Evolutionary conservation across 2,797 vertebrate genomes (phyloP), one percentile per base, ranked within the genome.

Genomic region (Tolypeutes matacus): DNA sequence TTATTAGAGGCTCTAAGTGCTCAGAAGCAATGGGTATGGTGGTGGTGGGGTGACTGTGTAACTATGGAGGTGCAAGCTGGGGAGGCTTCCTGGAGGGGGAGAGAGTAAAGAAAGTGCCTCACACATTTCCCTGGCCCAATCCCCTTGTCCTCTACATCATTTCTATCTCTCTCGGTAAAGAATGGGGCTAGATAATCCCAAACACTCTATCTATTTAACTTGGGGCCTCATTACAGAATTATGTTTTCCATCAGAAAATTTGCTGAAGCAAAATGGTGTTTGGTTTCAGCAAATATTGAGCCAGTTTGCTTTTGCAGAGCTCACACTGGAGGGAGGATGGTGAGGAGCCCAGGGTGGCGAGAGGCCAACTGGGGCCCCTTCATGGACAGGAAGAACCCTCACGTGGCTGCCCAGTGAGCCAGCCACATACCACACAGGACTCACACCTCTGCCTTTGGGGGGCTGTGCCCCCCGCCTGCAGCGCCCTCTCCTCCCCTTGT

Each of bases 251-350:
- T 76, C 78, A 93, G 90, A 84, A 96, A 94, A 94, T 96, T 95
- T 93, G 90, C 86, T 91, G 76, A 96, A 93, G 77, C 73, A 80
- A 97, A 97, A 86, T 92, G 84, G 31, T 90, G 72, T 96, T 95
- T 95, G 90, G 69, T 39, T 85, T 96, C 36, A 83, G 78, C 90
- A 96, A 95, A 96, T 83, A 92, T 75, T 90, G 87, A 96, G 56
- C 75, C 67, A 69, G 58, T 53, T 67, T 82, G 46, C 80, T 64
- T 94, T 80, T 83, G 31, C 36, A 46, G 90, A 83, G 64, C 64
- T 87, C 65, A 70, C 17, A 6, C 13, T 46, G 72, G 51, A 87
- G 56, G 60, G 90, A 90, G 46, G 86, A 53, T 39, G 49, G 46
- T 65, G 34, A 83, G 77, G 62, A 86, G 39, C 76, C 76, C 10